Evolutionary conservation across 1,140 invertebrate species (phyloP), one percentile per base, ranked within the genome.

Genomic region (Zophobas atratus): DNA sequence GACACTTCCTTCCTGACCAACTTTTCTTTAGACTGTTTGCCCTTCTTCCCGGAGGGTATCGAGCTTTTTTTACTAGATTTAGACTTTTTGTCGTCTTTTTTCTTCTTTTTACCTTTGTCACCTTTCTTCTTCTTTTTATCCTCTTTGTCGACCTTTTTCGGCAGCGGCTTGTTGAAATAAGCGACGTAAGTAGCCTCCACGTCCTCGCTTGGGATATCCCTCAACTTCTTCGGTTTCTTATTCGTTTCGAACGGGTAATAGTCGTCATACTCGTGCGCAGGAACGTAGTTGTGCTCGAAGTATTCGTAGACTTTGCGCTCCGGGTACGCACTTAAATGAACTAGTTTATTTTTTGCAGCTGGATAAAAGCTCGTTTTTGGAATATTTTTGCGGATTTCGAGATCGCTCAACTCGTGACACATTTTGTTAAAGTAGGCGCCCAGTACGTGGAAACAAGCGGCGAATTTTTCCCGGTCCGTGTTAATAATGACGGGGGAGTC

Each of bases 271-370:
- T 67, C 51, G 6, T 72, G 33, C 38, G 74, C 70, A n/a, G 77
- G 60, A 36, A 82, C 60, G 46, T 80, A 81, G n/a, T 53, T 33
- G 43, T 81, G 74, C 1, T 82, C 81, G 48, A 82, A 80, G 35
- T 75, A 75, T 60, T 82, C 81, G 67, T 77, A 82, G 6, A 79
- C 35, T 20, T 81, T 3, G 48, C 81, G 48, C 55, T 55, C 4
- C 20, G 43, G 48, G 46, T 73, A 35, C 32, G 57, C 0, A 70
- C 20, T 32, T 2, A 43, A 33, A 2, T 43, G 20, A 5, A 51
- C 32, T n/a, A 33, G 5, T 48, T 53, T 71, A 6, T 71, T 63
- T 48, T 39, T 41, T 6, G 33, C 20, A 1, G 8, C 8, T 1
- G 60, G 60, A 46, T 67, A 67, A 38, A n/a, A 36, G 6, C 38